Evolutionary conservation across 2,888 invertebrate genomes (phyloP), one percentile per base, ranked within the genome.

Genomic region (Drosophila kambysellisi): DNA sequence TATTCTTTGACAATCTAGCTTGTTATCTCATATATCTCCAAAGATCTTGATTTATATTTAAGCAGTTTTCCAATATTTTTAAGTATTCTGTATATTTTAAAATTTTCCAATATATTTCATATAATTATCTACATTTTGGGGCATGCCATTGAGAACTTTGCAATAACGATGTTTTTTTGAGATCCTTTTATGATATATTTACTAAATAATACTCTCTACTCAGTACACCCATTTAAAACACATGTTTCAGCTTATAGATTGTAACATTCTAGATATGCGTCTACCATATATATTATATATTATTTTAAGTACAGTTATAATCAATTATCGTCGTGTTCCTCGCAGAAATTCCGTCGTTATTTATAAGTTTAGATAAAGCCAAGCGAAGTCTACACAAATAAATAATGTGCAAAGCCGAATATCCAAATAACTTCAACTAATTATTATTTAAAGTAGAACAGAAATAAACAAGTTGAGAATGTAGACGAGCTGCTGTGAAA

Each of bases 301-400:
- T 74, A 41, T 58, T 68, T 77, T 79, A 79, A 86, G 75, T 81
- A 83, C 51, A 71, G 51, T 81, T 72, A 70, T 64, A 70, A 75
- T 71, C 30, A 68, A 80, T 82, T 75, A 73, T 83, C 70, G 76
- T 81, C 82, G 89, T 89, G 91, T 91, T 91, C 91, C 91, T 92
- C 87, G 83, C 81, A 88, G 87, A 82, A 74, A 91, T 88, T 91
- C 91, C 91, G 91, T 91, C 91, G 90, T 75, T 79, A 85, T 79
- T 54, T 32, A 84, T 88, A 89, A 90, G 74, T 74, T 81, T 78
- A 88, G 82, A 82, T 88, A 78, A 71, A 60, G 58, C 52, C 17
- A 48, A 52, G 17, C 7, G 35, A 54, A 29, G 48, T 52, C 60
- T 51, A 33, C 46, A 54, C 25, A 62, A 50, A 25, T 25, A 25